These are phyloP conservation scores for Pedicia rivosa DNA, from an alignment of 2,888 invertebrate genomes.

Conservation along the genomic window DNA sequence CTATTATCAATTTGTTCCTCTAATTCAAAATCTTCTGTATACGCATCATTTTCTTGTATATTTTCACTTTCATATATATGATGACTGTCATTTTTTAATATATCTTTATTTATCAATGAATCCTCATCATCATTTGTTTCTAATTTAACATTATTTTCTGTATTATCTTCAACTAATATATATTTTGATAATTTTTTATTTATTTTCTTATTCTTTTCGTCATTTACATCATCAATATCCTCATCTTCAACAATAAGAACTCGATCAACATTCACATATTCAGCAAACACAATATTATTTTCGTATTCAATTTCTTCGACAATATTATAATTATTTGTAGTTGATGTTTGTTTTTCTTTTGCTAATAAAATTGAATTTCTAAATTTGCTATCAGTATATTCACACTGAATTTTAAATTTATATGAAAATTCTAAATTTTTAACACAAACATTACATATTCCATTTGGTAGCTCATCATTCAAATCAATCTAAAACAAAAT, in stretches of 20 bases:
- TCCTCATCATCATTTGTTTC: too few relatives aligned
- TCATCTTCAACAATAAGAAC: background rate
- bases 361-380: conserved; percentile 2
- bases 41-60: too few relatives aligned
- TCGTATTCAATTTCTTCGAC: background rate
- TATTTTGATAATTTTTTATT: background rate
- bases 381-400: conserved; percentile 12
- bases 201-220: background rate
- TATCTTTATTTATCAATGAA: too few relatives aligned
- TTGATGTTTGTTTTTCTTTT: too few relatives aligned
- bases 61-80: too few relatives aligned
- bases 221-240: background rate
- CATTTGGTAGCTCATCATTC: conserved; percentile 13
- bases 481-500: conserved; percentile 11
- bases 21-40: too few relatives aligned
- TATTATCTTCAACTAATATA: background rate
- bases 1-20: background rate
- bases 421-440: conserved; percentile 12
- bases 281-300: too few relatives aligned
- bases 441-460: conserved; percentile 12
- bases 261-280: too few relatives aligned
- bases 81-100: too few relatives aligned
- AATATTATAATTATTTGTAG: background rate
- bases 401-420: conserved; percentile 14
- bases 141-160: too few relatives aligned